Base-by-base conservation (phyloP, 2,797 vertebrate species). In the Mus caroli region DNA sequence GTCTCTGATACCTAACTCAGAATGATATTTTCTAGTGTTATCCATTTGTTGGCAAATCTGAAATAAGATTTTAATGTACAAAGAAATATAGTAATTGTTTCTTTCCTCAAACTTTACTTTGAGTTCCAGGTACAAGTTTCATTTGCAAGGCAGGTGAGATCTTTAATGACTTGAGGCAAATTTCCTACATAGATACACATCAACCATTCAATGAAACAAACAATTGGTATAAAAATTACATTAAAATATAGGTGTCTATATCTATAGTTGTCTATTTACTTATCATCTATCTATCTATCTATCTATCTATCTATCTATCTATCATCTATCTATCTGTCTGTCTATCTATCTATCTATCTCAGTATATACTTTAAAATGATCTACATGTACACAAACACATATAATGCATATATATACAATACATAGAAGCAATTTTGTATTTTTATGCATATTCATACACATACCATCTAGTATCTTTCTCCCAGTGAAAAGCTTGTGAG, bases 401-500 rank as follows among this genome's bases (percentile, higher is more conserved):
- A 50, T 71, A 11, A 26, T 90, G 26, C 28, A 79, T 20, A 31
- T 10, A 12, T 5, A 64, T 31, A 28, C 71, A 37, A 3, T 60
- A 69, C 46, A 58, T 19, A 46, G 26, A 43, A 64, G 13, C 40
- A 84, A 64, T 31, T 85, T 85, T 46, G 1, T 67, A 85, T 50
- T 50, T 84, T 85, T 13, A 50, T 46, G 28, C 10, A 6, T 24
- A n/a, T 52, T 50, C 19, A 67, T 85, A 67, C 20, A 28, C 34
- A 46, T 75, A 22, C 6, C 11, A 79, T 52, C 26, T n/a, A 83
- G 52, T 20, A 31, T 75, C 10, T 78, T 88, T 87, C 75, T 3
- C 34, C 79, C 69, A 20, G 79, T 91, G 28, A 71, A 96, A 96
- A 96, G 22, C 54, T 80, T 58, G 15, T 88, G 89, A 86, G 60